These are phyloP conservation scores for Silurus meridionalis DNA, from an alignment of 2,113 vertebrate genomes.

Conservation along the genomic window DNA sequence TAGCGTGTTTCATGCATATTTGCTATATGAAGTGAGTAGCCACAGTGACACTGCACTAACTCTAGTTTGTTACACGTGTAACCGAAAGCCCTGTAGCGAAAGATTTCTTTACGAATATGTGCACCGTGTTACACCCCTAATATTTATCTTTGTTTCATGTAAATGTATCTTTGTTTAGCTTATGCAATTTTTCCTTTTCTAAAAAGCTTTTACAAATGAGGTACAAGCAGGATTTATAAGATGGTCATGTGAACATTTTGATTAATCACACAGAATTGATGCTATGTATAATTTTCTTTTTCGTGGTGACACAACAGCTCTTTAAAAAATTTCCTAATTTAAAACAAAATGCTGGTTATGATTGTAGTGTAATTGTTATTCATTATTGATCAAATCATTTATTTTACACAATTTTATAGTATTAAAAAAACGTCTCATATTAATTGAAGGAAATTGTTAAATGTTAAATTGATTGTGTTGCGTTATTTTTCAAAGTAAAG, in stretches of 20 bases:
- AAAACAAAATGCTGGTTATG: not conserved
- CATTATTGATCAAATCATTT: not conserved
- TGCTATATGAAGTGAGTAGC: too few species aligned
- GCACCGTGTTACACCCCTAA: not conserved
- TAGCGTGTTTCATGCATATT: too few species aligned
- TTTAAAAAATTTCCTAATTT: not conserved
- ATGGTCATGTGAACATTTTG: not conserved
- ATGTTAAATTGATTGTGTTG: not conserved
- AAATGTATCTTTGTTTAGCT: not conserved
- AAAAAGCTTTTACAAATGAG: not conserved
- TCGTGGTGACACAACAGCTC: not conserved
- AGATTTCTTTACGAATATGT: not conserved
- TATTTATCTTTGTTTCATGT: not conserved
- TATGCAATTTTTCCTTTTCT: not conserved
- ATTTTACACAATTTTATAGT: not conserved
- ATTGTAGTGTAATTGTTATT: not conserved
- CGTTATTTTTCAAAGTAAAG: not conserved
- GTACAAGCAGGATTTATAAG: not conserved
- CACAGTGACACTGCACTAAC: too few species aligned
- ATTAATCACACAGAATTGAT: not conserved
- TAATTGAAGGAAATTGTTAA: too few species aligned
- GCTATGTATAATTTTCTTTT: not conserved
- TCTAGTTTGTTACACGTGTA: too few species aligned
- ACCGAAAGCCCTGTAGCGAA: too few species aligned
- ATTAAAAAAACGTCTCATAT: not conserved